Percentiles rank a stretch among this genome's conserved stretches.
phyloP scores from a whole-genome alignment of 23 tunicate genomes.

The Corella eumyota region DNA sequence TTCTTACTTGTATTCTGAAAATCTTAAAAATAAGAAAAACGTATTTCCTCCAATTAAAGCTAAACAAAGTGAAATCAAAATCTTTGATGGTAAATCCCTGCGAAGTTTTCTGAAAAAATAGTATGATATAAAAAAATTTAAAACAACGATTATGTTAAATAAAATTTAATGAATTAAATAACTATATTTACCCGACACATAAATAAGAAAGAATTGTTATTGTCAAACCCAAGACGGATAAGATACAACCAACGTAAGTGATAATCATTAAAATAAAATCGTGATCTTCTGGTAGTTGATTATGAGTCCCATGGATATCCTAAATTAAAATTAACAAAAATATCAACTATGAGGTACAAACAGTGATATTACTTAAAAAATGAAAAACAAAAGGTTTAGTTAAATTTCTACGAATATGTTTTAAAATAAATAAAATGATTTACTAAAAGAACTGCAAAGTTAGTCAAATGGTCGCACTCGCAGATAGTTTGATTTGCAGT shows the following conservation, averaged over 20 bases:
- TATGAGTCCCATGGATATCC: constrained; percentile 28
- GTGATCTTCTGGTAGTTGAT: constrained; percentile 11
- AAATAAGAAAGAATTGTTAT: constrained; percentile 26
- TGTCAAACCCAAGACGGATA: constrained; percentile 23
- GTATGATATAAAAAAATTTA: too few relatives aligned
- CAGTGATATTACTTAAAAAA: too few relatives aligned
- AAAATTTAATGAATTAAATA: too few relatives aligned
- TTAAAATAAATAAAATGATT: too few relatives aligned
- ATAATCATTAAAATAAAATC: constrained; percentile 8
- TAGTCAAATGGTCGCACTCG: constrained; percentile 37
- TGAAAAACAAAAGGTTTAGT: too few relatives aligned
- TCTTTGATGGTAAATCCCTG: constrained; percentile 35
- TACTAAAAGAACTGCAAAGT: constrained; percentile 43
- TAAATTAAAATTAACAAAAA: neutral
- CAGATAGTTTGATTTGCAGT: constrained; percentile 24
- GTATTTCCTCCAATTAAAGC: constrained; percentile 31
- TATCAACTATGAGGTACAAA: neutral
- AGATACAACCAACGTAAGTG: constrained; percentile 35
- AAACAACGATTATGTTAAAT: too few relatives aligned
- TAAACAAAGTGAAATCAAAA: constrained; percentile 22
- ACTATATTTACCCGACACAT: constrained; percentile 26
- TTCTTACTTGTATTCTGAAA: constrained; percentile 28
- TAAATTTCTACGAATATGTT: too few relatives aligned
- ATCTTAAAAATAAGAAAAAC: constrained; percentile 9
- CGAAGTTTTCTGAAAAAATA: constrained; percentile 28